Conservation (phyloP, 2,888 invertebrate species). For the Heliconius aoede region DNA sequence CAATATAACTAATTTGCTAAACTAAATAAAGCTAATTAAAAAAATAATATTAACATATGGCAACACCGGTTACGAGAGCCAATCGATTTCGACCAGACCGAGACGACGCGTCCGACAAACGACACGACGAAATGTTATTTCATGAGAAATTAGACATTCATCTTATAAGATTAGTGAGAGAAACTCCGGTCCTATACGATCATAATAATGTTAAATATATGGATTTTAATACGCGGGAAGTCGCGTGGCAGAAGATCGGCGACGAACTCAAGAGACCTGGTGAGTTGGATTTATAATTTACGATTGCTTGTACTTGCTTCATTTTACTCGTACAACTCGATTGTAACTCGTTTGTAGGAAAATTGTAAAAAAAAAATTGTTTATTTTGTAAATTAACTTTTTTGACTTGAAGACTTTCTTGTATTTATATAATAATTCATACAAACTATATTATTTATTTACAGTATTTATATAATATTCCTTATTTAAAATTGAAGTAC, state of each 20-base stretch:
- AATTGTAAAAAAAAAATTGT: neutral
- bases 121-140: constrained; percentile 46
- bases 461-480: no score
- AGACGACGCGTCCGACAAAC: constrained; percentile 42
- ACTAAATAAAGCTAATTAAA: neutral
- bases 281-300: constrained; percentile 61
- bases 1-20: neutral
- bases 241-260: constrained; percentile 78
- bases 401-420: no score
- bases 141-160: constrained; percentile 65
- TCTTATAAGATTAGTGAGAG: constrained; percentile 66
- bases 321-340: constrained; percentile 35
- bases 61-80: constrained; percentile 34
- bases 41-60: constrained; percentile 3
- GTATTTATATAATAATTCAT: neutral
- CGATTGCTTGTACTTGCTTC: constrained; percentile 45
- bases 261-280: constrained; percentile 73
- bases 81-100: constrained; percentile 45
- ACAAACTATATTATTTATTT: no score
- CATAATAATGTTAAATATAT: constrained; percentile 69
- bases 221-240: constrained; percentile 75
- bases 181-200: constrained; percentile 70
- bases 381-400: no score
- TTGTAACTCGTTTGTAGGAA: constrained; percentile 14
- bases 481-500: no score